Percentiles rank a stretch among this genome's conserved stretches.
Evolutionary conservation across 37 sponge, comb jelly and placozoan genomes (phyloP).

Genomic region (Chondrosia reniformis): DNA sequence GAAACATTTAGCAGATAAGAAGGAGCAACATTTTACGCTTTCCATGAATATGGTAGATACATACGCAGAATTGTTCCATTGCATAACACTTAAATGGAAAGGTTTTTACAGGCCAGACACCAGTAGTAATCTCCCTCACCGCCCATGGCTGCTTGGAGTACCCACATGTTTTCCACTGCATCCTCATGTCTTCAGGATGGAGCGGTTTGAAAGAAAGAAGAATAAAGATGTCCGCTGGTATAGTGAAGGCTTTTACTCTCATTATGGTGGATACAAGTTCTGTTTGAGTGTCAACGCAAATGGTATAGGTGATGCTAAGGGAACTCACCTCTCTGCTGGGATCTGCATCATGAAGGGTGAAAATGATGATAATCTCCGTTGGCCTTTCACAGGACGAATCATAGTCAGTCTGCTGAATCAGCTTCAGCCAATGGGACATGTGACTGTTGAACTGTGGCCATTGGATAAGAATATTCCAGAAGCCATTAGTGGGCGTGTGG

Average conservation of each 20-base stretch:
- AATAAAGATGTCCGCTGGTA: neutral
- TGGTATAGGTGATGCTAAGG: neutral
- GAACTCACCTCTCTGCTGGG: neutral
- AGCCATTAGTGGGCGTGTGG: neutral
- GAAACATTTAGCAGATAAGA: neutral
- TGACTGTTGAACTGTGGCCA: neutral
- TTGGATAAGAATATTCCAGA: neutral
- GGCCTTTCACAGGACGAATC: neutral
- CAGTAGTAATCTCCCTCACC: neutral
- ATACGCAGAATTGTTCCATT: no score
- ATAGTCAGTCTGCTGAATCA: neutral
- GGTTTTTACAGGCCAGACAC: no score
- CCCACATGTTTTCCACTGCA: neutral
- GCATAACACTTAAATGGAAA: no score
- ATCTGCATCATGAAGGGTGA: neutral
- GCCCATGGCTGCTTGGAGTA: neutral
- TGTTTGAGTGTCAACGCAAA: neutral
- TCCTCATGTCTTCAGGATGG: neutral
- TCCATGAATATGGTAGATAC: no score
- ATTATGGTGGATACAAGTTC: neutral
- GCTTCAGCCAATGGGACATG: neutral
- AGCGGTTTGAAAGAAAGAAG: neutral
- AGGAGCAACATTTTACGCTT: no score
- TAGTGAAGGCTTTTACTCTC: neutral
- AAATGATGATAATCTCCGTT: neutral